Conservation (phyloP, 2,797 vertebrate genomes). For the Neosilurus hyrtlii region DNA sequence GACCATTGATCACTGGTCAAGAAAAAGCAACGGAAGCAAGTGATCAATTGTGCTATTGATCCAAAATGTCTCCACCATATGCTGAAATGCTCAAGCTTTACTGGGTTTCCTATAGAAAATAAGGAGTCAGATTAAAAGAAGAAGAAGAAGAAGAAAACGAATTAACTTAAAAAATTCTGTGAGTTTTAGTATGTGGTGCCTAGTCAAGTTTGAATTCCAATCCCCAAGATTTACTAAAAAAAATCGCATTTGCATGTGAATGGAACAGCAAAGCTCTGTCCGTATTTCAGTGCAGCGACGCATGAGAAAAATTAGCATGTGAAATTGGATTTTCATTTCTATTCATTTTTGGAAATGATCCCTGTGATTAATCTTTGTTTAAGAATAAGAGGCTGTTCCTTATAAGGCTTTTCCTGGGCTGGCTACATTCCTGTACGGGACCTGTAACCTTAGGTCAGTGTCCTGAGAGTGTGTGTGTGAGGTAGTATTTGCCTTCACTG, state of each 20-base stretch:
- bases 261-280: slow-evolving; percentile 39
- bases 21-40: slow-evolving; percentile 39
- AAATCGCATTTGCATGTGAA: slow-evolving; percentile 50
- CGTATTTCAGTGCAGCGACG: slow-evolving; percentile 37
- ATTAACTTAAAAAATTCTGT: slow-evolving; percentile 1
- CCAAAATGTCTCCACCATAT: slow-evolving; percentile 38
- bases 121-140: slow-evolving; percentile 18
- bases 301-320: slow-evolving; percentile 46
- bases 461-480: slow-evolving; percentile 71
- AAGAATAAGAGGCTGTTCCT: slow-evolving; percentile 37
- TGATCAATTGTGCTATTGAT: slow-evolving; percentile 44
- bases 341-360: slow-evolving; percentile 30
- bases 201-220: slow-evolving; percentile 27
- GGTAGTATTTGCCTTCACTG: slow-evolving; percentile 55
- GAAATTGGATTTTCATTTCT: slow-evolving; percentile 41
- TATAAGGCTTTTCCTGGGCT: slow-evolving; percentile 57
- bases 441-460: slow-evolving; percentile 58
- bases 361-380: slow-evolving; percentile 29
- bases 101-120: slow-evolving; percentile 36
- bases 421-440: slow-evolving; percentile 74
- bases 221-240: slow-evolving; percentile 29
- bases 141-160: background rate
- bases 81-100: slow-evolving; percentile 44
- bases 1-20: slow-evolving; percentile 38
- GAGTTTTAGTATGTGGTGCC: slow-evolving; percentile 32